Base-by-base conservation (phyloP, 2,888 invertebrate genomes). In the Plebejus anna region DNA sequence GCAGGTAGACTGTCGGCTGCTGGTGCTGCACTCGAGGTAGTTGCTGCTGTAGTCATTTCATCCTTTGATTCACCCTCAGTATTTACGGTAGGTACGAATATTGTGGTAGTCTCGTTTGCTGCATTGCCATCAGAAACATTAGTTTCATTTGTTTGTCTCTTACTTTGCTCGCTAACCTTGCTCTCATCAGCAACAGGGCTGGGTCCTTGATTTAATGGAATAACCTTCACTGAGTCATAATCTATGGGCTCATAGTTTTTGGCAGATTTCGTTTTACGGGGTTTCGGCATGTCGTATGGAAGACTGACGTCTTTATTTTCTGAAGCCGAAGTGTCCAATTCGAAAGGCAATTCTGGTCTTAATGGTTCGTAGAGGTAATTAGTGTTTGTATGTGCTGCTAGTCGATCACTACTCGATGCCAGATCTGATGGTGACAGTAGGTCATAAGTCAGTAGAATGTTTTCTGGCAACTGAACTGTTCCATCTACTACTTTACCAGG, bases 201-300 rank as follows among this genome's bases (percentile, higher is more conserved):
- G 0, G 90, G 83, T 0, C 90, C 92, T 80, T 88, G 84, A n/a
- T 85, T 86, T 32, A 93, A 82, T 75, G 94, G 93, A 81, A 94
- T 93, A 0, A 94, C 93, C 87, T 88, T 91, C 0, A 94, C 80
- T 2, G 92, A 85, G 77, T 94, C 93, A 57, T 92, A 90, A 80
- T 92, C 92, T 55, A 92, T 86, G 0, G 93, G 91, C 2, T 90
- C 90, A 75, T 88, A 91, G 78, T 88, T 89, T 32, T 70, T 59
- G 4, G 79, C 75, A 22, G 81, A 77, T 83, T 92, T 91, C 0
- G 86, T 82, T 81, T 87, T 88, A 61, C 87, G 82, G 3, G 79
- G 86, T 70, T 87, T 87, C 3, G 93, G 93, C 82, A 93, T 84
- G 76, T 90, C 90, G 75, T 89, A 86, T 7, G 93, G 93, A 51